Base-by-base conservation (phyloP, 2,888 invertebrate genomes). In the Mesorhabditis belari region DNA sequence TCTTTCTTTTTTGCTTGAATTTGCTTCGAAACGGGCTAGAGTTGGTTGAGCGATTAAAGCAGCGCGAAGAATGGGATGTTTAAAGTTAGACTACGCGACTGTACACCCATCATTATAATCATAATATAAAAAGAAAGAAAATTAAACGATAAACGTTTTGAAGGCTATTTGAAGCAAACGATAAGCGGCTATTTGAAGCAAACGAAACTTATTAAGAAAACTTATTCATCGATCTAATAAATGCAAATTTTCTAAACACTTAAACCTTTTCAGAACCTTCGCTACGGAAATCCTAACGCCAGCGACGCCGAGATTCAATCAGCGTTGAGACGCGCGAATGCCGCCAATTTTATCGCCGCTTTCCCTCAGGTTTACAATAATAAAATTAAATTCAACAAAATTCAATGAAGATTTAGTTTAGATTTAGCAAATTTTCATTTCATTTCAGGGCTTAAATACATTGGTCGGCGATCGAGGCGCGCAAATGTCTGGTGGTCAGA, bases 401-500 rank as follows among this genome's bases (percentile, higher is more conserved):
- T n/a, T n/a, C n/a, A n/a, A n/a, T n/a, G n/a, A n/a, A n/a, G n/a
- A n/a, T n/a, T n/a, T n/a, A n/a, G n/a, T 6, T 12, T n/a, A 12
- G n/a, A n/a, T 17, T 53, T 4, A 9, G 28, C 3, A 24, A 57
- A 23, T 25, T 19, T 26, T 12, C 12, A 5, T 19, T 4, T 1
- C 25, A 19, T 44, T 57, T 28, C 29, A 82, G 81, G 77, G 77
- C 2, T 81, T 82, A 62, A 70, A 82, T 28, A 83, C 83, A 3
- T 55, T 81, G 51, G 81, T 83, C 12, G 82, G 82, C 12, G 83
- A 83, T 65, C 71, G 82, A 57, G 83, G 83, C n/a, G 80, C 82
- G 0, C 82, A 82, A 67, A 68, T 83, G 64, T 82, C 82, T n/a
- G 82, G 83, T 1, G 83, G 83, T 3, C 83, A 83, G 71, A 83